Conservation (phyloP, 2,113 vertebrate species). For the Pterocles orientalis region DNA sequence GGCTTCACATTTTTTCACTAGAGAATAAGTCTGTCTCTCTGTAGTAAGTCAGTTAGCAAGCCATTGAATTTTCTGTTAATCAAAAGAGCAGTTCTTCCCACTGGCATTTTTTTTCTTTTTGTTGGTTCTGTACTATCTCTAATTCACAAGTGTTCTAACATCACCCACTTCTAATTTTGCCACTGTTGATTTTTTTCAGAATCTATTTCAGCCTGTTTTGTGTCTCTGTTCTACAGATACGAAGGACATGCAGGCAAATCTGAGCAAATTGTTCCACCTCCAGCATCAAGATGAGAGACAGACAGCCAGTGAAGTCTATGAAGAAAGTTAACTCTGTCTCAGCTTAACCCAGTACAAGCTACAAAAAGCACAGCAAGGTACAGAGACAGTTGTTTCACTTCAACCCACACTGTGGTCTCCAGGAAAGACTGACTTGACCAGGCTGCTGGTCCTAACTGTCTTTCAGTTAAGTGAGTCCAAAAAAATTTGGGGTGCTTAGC, state of each 20-base stretch:
- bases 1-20: not conserved
- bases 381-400: not conserved
- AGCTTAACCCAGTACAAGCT: not conserved
- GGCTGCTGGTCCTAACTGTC: not conserved
- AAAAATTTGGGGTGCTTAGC: not conserved
- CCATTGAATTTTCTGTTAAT: not conserved
- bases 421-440: not conserved
- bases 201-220: not conserved
- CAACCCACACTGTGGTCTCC: not conserved
- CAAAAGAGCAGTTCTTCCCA: not conserved
- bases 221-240: not conserved
- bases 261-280: not conserved
- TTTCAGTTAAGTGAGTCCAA: not conserved
- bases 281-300: not conserved
- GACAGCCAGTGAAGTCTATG: not conserved
- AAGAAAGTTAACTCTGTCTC: too few species aligned
- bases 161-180: not conserved
- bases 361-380: not conserved
- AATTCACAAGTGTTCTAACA: not conserved
- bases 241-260: not conserved
- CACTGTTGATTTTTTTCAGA: not conserved
- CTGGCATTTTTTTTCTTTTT: too few species aligned
- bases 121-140: not conserved
- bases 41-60: not conserved
- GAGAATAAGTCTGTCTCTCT: not conserved